phyloP scores from a whole-genome alignment of 1,140 invertebrate genomes.

The Pseudomyrmex cubaensis region DNA sequence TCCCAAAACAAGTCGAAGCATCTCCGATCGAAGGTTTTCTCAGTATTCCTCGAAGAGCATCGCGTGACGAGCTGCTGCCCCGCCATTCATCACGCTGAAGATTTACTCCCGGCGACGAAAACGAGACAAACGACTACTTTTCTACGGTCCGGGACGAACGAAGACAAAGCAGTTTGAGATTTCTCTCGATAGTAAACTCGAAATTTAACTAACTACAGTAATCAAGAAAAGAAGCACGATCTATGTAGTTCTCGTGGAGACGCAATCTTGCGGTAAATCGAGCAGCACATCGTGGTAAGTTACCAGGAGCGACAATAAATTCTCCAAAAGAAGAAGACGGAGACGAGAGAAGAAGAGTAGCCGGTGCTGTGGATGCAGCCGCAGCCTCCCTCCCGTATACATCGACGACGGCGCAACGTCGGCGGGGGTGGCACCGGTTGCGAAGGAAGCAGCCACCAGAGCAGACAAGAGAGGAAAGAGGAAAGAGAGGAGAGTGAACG shows the following conservation, averaged over 20 bases:
- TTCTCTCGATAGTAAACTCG: too few relatives aligned
- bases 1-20: slow-evolving; percentile 11
- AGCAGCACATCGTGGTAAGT: neutral
- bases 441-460: neutral
- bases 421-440: slow-evolving; percentile 50
- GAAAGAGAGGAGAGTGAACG: slow-evolving; percentile 10
- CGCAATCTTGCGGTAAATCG: slow-evolving; percentile 14
- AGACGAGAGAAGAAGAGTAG: slow-evolving; percentile 12
- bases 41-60: neutral
- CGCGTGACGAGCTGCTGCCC: slow-evolving; percentile 23
- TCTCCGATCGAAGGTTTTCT: slow-evolving; percentile 20
- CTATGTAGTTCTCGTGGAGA: neutral
- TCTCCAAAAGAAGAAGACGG: slow-evolving; percentile 24
- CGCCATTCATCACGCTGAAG: slow-evolving; percentile 32
- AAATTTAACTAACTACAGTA: too few relatives aligned
- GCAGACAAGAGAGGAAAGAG: slow-evolving; percentile 29
- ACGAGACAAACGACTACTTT: slow-evolving; percentile 1
- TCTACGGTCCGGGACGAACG: neutral
- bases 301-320: slow-evolving; percentile 39
- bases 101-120: slow-evolving; percentile 35
- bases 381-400: slow-evolving; percentile 40
- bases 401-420: slow-evolving; percentile 37
- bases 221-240: too few relatives aligned
- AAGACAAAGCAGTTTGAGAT: too few relatives aligned
- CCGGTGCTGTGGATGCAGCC: slow-evolving; percentile 19